These are phyloP conservation scores for Sinocyclocheilus rhinocerous DNA, from an alignment of 2,113 vertebrate genomes.

Conservation along the genomic window DNA sequence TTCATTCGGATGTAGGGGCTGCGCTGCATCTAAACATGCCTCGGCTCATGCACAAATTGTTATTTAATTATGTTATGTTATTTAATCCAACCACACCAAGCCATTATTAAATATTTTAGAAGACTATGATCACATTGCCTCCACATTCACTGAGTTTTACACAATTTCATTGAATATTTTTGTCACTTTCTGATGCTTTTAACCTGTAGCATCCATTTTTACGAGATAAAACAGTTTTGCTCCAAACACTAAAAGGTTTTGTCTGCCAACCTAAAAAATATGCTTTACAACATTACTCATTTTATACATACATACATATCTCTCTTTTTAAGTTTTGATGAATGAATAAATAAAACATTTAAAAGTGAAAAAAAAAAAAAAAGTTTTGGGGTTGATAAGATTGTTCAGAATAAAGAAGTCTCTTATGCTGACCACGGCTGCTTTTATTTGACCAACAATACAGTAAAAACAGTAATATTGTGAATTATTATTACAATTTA, in stretches of 20 bases:
- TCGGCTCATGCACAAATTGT: neutral
- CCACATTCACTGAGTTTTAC: neutral
- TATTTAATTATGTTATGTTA: too few species aligned
- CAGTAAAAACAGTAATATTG: neutral
- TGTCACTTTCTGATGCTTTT: neutral
- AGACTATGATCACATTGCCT: neutral
- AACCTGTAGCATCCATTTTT: neutral
- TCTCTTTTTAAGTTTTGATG: too few species aligned
- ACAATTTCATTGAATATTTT: neutral
- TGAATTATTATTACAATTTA: neutral
- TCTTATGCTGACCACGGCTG: neutral
- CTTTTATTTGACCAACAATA: neutral
- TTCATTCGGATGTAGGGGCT: constrained; percentile 16
- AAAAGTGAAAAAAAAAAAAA: too few species aligned
- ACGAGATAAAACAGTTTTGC: too few species aligned
- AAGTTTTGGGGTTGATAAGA: too few species aligned
- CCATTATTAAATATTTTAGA: constrained; percentile 10
- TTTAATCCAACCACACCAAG: neutral
- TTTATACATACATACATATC: too few species aligned
- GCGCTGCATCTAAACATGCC: constrained; percentile 32
- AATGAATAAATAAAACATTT: too few species aligned
- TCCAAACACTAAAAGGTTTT: too few species aligned
- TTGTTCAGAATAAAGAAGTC: neutral
- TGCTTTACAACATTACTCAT: too few species aligned
- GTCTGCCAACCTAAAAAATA: too few species aligned